Percentiles rank a stretch among this genome's conserved stretches.
phyloP scores from a whole-genome alignment of 2,888 invertebrate species.

The Lasioglossum marginatum region DNA sequence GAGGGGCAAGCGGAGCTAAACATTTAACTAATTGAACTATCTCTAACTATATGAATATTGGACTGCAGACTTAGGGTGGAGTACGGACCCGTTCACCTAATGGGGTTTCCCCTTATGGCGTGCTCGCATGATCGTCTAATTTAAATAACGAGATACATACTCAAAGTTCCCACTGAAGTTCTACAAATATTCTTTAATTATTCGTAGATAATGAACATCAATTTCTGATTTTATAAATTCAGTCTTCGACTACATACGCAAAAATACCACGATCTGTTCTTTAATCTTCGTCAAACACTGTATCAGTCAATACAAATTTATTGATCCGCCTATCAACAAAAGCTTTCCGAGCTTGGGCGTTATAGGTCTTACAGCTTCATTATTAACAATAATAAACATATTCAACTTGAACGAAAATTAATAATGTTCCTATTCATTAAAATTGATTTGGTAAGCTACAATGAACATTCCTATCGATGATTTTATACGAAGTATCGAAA shows the following conservation, averaged over 20 bases:
- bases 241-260: too few relatives aligned
- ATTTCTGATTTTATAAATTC: not conserved
- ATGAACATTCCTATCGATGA: not conserved
- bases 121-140: constrained; percentile 10
- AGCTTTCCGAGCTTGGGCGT: not conserved
- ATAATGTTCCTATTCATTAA: not conserved
- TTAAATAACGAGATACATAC: not conserved
- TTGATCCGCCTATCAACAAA: not conserved
- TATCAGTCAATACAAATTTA: not conserved
- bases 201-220: not conserved
- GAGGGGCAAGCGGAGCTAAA: constrained; percentile 48
- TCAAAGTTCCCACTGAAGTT: not conserved
- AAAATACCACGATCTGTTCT: too few relatives aligned
- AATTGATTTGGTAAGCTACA: not conserved
- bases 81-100: not conserved
- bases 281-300: not conserved
- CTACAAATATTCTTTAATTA: not conserved
- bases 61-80: constrained; percentile 3
- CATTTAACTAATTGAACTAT: constrained; percentile 61
- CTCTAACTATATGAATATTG: constrained; percentile 62
- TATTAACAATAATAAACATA: not conserved
- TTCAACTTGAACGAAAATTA: not conserved
- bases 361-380: too few relatives aligned
- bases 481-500: not conserved
- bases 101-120: not conserved